Percentiles rank a stretch among this genome's conserved stretches.
Conservation (phyloP, 64 coral and sea anemone genomes). For the Stichodactyla mertensii region DNA sequence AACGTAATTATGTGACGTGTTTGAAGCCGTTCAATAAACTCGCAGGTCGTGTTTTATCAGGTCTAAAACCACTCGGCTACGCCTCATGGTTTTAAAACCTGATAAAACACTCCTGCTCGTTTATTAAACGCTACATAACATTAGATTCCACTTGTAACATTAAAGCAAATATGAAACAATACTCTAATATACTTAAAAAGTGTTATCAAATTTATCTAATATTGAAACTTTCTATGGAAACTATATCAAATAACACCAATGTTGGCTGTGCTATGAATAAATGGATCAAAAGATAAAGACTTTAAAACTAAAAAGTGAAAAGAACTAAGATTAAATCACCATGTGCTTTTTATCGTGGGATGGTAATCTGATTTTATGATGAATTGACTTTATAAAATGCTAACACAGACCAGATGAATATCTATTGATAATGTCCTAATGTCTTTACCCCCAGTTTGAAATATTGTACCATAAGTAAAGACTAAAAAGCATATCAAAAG, state of each 20-base stretch:
- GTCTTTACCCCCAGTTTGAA: too few relatives aligned
- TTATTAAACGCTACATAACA: too few relatives aligned
- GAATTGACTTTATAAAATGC: not conserved
- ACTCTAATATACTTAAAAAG: not conserved
- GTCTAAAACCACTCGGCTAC: too few relatives aligned
- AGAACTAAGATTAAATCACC: not conserved
- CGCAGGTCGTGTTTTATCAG: too few relatives aligned
- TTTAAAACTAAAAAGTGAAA: not conserved
- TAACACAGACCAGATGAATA: too few relatives aligned
- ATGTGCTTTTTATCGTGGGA: not conserved
- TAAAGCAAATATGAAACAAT: not conserved
- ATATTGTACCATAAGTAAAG: too few relatives aligned
- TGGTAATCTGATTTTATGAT: not conserved
- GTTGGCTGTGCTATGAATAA: not conserved
- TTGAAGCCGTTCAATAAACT: too few relatives aligned
- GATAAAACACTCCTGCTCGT: too few relatives aligned
- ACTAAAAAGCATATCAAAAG: too few relatives aligned
- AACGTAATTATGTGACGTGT: too few relatives aligned
- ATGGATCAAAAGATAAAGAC: not conserved
- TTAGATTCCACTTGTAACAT: not conserved
- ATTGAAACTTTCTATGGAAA: not conserved
- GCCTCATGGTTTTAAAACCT: too few relatives aligned
- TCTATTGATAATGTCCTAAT: too few relatives aligned
- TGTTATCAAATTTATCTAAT: not conserved
- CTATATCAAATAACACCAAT: not conserved